Conservation (phyloP, 2,797 vertebrate genomes). For the Myoxocephalus aenaeus region DNA sequence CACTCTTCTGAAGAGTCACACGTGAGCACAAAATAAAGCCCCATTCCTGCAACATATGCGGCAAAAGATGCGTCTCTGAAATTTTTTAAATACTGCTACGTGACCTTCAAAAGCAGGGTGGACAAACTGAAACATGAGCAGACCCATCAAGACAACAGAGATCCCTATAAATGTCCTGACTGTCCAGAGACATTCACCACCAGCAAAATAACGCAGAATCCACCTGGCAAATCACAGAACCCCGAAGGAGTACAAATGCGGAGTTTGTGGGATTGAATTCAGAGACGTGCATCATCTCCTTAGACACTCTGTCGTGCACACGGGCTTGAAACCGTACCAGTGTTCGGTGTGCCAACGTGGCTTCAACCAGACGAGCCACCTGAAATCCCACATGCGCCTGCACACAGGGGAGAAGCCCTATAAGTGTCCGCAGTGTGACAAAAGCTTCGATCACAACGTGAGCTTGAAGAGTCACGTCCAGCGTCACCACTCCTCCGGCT, state of each 20-base stretch:
- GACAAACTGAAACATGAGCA: conserved; percentile 69
- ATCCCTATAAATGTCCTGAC: conserved; percentile 65
- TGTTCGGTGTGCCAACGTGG: conserved; percentile 67
- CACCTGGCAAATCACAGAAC: conserved; percentile 61
- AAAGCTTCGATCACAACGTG: conserved; percentile 76
- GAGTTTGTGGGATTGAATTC: conserved; percentile 57
- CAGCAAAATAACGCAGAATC: conserved; percentile 16
- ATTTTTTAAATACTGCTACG: conserved; percentile 69
- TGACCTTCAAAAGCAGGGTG: conserved; percentile 53
- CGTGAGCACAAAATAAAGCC: conserved; percentile 67
- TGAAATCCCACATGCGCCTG: conserved; percentile 76
- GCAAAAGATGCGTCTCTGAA: conserved; percentile 53
- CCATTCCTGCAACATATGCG: conserved; percentile 60
- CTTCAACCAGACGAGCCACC: conserved; percentile 67
- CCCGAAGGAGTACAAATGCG: conserved; percentile 48
- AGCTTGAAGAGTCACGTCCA: conserved; percentile 71
- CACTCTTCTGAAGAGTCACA: conserved; percentile 46
- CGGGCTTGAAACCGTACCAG: conserved; percentile 55
- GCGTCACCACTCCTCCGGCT: conserved; percentile 42
- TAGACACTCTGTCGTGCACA: conserved; percentile 67
- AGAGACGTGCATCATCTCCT: conserved; percentile 23
- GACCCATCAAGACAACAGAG: conserved; percentile 34
- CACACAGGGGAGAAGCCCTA: conserved; percentile 75
- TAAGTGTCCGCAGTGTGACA: conserved; percentile 65
- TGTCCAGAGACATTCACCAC: conserved; percentile 55